Conservation (phyloP, 2,888 invertebrate genomes). For the Pyrgus malvae region DNA sequence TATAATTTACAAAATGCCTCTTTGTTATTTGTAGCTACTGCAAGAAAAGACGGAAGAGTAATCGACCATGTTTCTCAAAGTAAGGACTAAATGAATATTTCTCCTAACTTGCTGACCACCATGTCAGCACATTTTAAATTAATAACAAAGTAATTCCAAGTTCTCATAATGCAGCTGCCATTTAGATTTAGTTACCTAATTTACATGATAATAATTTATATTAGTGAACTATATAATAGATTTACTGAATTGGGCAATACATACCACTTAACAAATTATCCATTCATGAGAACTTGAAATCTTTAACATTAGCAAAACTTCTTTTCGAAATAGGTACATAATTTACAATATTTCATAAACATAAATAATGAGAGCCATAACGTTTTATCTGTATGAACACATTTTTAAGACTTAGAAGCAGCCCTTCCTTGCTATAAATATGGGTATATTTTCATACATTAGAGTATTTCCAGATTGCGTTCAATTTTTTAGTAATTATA, state of each 20-base stretch:
- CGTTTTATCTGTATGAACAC: conserved; percentile 28
- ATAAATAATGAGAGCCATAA: conserved; percentile 42
- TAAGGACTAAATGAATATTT: not conserved
- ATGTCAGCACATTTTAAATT: not conserved
- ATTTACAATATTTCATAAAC: conserved; percentile 44
- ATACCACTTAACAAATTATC: too few relatives aligned
- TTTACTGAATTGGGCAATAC: too few relatives aligned
- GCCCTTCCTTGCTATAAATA: too few relatives aligned
- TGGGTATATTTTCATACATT: too few relatives aligned
- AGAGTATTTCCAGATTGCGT: conserved; percentile 9
- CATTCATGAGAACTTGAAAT: conserved; percentile 11
- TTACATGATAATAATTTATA: not conserved
- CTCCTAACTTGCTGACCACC: not conserved
- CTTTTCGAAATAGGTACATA: conserved; percentile 32
- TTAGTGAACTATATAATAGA: too few relatives aligned
- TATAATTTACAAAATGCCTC: too few relatives aligned
- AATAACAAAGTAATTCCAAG: not conserved
- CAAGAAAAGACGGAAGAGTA: too few relatives aligned
- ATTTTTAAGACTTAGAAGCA: conserved; percentile 15
- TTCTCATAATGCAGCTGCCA: not conserved
- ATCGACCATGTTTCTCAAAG: too few relatives aligned
- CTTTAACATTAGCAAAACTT: not conserved
- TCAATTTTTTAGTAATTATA: conserved; percentile 2
- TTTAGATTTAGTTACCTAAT: not conserved
- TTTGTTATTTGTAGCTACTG: too few relatives aligned